Evolutionary conservation across 2,888 invertebrate species (phyloP), one percentile per base, ranked within the genome.

Genomic region (Athrips mouffetella): DNA sequence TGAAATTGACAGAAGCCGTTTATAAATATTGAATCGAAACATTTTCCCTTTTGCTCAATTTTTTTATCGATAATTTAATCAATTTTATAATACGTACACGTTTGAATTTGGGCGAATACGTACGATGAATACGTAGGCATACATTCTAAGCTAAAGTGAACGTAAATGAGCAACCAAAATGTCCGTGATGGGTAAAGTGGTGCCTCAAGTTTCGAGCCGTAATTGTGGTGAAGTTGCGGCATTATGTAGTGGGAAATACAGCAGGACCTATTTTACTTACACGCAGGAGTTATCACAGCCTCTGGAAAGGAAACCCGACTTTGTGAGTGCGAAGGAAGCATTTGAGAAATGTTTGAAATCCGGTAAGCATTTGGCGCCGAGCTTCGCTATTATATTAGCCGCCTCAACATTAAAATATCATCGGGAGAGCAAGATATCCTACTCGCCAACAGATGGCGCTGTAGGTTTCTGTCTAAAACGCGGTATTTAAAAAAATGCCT

Each of bases 221-320:
- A 77, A 76, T 72, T 73, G 82, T 49, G 69, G 77, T 8, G 76
- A 73, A 64, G 54, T 86, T 48, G 73, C 76, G 49, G 76, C 77
- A 53, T 59, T 84, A 51, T 67, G 65, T 50, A 64, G 61, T 63
- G 65, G 66, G 11, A 80, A 80, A 61, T 63, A 72, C 51, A 81
- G 89, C 48, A 90, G 91, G 66, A 91, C 74, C 49, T 96, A 91
- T 80, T 95, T 92, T 73, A 93, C 95, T 0, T 95, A 96, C 69
- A 91, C 92, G 16, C 92, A 92, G 55, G 96, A 96, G 74, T 91
- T 96, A 35, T 91, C 95, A 30, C 95, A 96, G 82, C 95, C 96
- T 10, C 81, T 94, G 59, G 90, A 92, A 23, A 90, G 92, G 56
- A 91, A 91, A 54, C 96, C 96, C 0, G 92, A 92, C 76, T 92